Evolutionary conservation across 2,888 invertebrate species (phyloP).

Genomic region (Rhagium mordax): DNA sequence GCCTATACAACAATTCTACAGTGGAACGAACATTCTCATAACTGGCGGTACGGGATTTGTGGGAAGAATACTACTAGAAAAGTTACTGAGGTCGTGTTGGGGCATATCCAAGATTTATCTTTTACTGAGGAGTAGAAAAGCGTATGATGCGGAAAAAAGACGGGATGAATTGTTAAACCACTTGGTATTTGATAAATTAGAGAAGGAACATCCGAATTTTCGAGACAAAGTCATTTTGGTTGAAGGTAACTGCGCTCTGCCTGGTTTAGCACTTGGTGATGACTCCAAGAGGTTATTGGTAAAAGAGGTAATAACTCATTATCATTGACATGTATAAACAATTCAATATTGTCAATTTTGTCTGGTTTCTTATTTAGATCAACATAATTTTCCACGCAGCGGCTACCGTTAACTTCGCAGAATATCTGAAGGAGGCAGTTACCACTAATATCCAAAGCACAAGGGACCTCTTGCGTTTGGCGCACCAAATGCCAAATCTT

Average conservation of each 20-base stretch:
- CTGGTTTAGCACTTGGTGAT: constrained; percentile 72
- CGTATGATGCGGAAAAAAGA: constrained; percentile 76
- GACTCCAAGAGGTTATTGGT: neutral
- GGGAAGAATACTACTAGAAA: constrained; percentile 75
- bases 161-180: constrained; percentile 80
- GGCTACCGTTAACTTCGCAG: constrained; percentile 80
- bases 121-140: constrained; percentile 75
- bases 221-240: constrained; percentile 73
- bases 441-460: constrained; percentile 83
- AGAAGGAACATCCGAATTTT: constrained; percentile 75
- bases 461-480: constrained; percentile 77
- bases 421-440: constrained; percentile 80
- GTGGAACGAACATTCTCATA: constrained; percentile 66
- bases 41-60: constrained; percentile 74
- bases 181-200: constrained; percentile 74
- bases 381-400: constrained; percentile 74
- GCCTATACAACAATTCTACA: constrained; percentile 66
- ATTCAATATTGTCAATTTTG: too few relatives aligned
- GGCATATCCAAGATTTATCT: constrained; percentile 72
- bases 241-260: constrained; percentile 75
- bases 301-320: constrained; percentile 42
- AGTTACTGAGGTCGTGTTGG: constrained; percentile 74
- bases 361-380: constrained; percentile 58
- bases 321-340: neutral
- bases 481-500: constrained; percentile 77